Evolutionary conservation across 2,888 invertebrate genomes (phyloP), one percentile per base, ranked within the genome.

Genomic region (Falcaria lacertinaria): DNA sequence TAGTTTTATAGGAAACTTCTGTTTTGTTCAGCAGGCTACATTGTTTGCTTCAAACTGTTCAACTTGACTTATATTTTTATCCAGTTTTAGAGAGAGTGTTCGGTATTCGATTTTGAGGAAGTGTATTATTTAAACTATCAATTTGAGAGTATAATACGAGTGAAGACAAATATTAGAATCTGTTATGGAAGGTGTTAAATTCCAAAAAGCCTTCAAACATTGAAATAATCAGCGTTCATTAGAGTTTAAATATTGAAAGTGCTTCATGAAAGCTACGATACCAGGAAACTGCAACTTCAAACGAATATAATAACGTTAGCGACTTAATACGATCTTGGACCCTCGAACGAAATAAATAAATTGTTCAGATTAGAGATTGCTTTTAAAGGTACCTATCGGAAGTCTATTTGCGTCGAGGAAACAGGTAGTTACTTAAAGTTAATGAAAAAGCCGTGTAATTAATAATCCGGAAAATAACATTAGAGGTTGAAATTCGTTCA

Each of bases 401-500:
- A 11, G 28, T 7, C 11, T 22, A 11, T 28, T 7, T 11, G 28
- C 11, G 11, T 3, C 11, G 11, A 7, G 11, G 11, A 28, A 11
- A 28, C 11, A 16, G 34, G 3, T 15, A 14, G 34, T 17, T 4
- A 6, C 3, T 4, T 19, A 34, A 15, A 34, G 4, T 5, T 37
- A 3, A 8, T 25, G 25, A 22, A 22, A 37, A 37, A 14, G 2
- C 22, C 47, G 50, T 59, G 57, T 51, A 60, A 60, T 54, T 50
- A 55, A 51, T 60, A 57, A 53, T 42, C 55, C 49, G 47, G 52
- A 60, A 73, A 73, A 75, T 73, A 69, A 74, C 68, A 71, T 68
- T 68, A 64, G 62, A 52, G 61, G 53, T 64, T 64, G 62, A 58
- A 65, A 68, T 71, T 69, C 67, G 75, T 76, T 82, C 75, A 83